Evolutionary conservation across 1,140 invertebrate species (phyloP).

Genomic region (Ptiloglossa arizonensis): DNA sequence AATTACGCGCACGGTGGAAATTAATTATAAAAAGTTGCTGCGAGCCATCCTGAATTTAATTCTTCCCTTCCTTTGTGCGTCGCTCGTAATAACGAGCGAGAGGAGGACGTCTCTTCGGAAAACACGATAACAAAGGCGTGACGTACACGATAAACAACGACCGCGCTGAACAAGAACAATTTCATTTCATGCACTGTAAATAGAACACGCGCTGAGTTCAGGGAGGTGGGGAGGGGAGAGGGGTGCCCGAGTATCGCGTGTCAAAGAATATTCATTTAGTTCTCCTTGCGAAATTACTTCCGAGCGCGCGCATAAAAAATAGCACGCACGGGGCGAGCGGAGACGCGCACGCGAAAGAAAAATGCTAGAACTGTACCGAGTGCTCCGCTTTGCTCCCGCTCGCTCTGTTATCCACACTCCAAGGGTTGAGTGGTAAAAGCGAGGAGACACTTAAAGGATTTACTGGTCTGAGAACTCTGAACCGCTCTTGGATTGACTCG

Average conservation of each 20-base stretch:
- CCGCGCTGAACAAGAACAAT: constrained; percentile 12
- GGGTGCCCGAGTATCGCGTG: constrained; percentile 18
- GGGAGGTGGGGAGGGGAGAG: background rate
- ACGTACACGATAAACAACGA: background rate
- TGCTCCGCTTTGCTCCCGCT: constrained; percentile 53
- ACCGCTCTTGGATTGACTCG: constrained; percentile 67
- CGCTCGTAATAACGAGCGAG: background rate
- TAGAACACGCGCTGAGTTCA: background rate
- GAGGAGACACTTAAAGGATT: constrained; percentile 78
- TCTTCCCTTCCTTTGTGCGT: constrained; percentile 3
- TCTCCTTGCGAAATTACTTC: constrained; percentile 27
- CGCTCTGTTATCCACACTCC: constrained; percentile 60
- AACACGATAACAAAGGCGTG: background rate
- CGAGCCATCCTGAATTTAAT: background rate
- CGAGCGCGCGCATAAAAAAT: constrained; percentile 44
- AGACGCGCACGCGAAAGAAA: constrained; percentile 66
- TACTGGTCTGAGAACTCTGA: constrained; percentile 76
- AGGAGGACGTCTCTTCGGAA: background rate
- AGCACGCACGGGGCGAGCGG: constrained; percentile 39
- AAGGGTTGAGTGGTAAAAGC: constrained; percentile 62
- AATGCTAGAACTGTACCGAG: constrained; percentile 67
- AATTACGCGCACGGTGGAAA: background rate
- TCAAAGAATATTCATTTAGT: constrained; percentile 46
- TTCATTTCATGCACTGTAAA: constrained; percentile 15
- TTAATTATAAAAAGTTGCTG: background rate